Conservation (phyloP, 2,888 invertebrate species). For the Alloplasta piceator region DNA sequence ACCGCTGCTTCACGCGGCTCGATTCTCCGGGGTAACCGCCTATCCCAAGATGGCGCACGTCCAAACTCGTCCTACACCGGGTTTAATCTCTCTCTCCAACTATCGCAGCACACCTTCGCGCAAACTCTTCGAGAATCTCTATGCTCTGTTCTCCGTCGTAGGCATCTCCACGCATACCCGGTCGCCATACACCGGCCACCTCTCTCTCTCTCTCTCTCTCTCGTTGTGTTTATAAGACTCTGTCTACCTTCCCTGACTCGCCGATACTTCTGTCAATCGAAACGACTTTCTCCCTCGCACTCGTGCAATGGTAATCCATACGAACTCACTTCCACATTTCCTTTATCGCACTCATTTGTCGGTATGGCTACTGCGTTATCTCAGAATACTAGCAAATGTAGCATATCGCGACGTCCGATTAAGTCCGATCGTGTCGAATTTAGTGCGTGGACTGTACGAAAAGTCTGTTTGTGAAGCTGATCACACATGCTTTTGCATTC, state of each 20-base stretch:
- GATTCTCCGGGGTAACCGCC: constrained; percentile 87
- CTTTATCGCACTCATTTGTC: constrained; percentile 53
- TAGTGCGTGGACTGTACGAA: constrained; percentile 36
- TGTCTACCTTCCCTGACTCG: constrained; percentile 10
- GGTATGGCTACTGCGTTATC: constrained; percentile 46
- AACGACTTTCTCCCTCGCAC: background rate
- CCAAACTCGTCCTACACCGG: constrained; percentile 66
- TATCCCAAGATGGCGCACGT: constrained; percentile 89
- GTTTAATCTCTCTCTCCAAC: constrained; percentile 59
- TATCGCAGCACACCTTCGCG: constrained; percentile 44
- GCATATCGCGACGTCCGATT: constrained; percentile 27
- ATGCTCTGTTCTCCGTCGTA: constrained; percentile 4
- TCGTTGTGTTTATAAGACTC: background rate
- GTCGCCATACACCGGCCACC: constrained; percentile 1
- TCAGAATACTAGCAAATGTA: constrained; percentile 42
- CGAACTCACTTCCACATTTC: constrained; percentile 54
- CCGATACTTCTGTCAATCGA: background rate
- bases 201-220: constrained; percentile 37
- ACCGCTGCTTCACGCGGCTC: constrained; percentile 70
- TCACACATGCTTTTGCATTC: too few species aligned
- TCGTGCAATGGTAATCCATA: background rate
- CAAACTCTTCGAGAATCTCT: constrained; percentile 37
- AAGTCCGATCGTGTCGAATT: constrained; percentile 3
- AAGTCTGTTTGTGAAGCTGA: background rate
- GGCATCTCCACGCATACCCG: background rate